These are phyloP conservation scores for Pseudorectes ferrugineus DNA, from an alignment of 2,113 vertebrate genomes.

Conservation along the genomic window DNA sequence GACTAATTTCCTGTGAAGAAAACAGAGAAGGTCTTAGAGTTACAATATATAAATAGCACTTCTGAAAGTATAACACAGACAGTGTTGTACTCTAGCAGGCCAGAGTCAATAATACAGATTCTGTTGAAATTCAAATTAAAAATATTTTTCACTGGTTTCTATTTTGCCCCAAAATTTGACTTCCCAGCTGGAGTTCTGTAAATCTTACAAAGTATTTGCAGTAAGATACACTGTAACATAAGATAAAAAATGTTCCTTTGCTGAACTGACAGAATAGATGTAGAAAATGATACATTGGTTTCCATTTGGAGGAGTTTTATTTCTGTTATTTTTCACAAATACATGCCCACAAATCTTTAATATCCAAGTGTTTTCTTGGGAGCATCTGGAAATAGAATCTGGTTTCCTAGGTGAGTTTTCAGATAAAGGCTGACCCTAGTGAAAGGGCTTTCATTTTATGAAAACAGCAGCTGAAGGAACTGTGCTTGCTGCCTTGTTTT, in stretches of 20 bases:
- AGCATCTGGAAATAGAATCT: background rate
- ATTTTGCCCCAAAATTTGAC: background rate
- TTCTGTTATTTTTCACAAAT: background rate
- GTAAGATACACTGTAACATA: background rate
- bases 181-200: background rate
- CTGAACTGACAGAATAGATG: background rate
- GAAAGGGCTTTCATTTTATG: background rate
- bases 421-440: background rate
- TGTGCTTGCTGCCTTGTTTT: background rate
- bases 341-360: background rate
- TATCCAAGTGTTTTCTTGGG: background rate
- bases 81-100: background rate
- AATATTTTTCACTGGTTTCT: background rate
- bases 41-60: conserved; percentile 11
- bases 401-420: background rate
- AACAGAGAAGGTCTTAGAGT: background rate
- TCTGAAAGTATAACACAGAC: background rate
- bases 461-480: background rate
- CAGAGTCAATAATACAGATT: background rate
- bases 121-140: conserved; percentile 4
- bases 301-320: background rate
- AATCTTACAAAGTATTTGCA: background rate
- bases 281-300: background rate
- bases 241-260: background rate
- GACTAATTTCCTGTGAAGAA: conserved; percentile 12